Base-by-base conservation (phyloP, 2,797 vertebrate genomes). In the Gobionotothen gibberifrons region DNA sequence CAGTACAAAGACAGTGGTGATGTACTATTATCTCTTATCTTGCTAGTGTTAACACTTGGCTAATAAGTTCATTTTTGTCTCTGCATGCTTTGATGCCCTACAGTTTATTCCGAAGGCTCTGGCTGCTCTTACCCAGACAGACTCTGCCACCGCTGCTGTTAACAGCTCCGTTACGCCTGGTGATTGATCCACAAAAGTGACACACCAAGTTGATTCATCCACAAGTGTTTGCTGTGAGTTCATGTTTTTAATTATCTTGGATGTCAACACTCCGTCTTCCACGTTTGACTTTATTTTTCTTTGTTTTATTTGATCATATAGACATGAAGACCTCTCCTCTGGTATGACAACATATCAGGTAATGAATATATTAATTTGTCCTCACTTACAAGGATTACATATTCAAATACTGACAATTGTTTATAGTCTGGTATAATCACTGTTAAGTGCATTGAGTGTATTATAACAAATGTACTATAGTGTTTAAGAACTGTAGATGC, bases 51-150 rank as follows among this genome's bases (percentile, higher is more conserved):
- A 78, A 84, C 73, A 76, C 42, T 62, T 42, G 42, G 42, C 58
- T 85, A 78, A 83, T 84, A 84, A 64, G 71, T 84, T 79, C 3
- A 54, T 67, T 78, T 74, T 73, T 81, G 44, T 52, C 61, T 70
- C 58, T 60, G 46, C 78, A 76, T 78, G 64, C 58, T 77, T 82
- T 77, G 73, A 73, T 80, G 75, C 60, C 63, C 59, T 53, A 65
- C 15, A 65, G n/a, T 81, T 64, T 11, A 1, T 72, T 59, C 71
- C 82, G 83, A 75, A 84, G 70, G 69, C 46, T 69, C 15, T 47
- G 62, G 47, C 69, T 69, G 73, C 79, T 65, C 26, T 26, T 26
- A 26, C 26, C 26, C 48, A 53, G 42, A 66, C 69, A 69, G 10
- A 11, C 55, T 72, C 60, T 5, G 16, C 69, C 66, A 22, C 73